Evolutionary conservation across 2,888 invertebrate genomes (phyloP), one percentile per base, ranked within the genome.

Genomic region (Acrobasis suavella): DNA sequence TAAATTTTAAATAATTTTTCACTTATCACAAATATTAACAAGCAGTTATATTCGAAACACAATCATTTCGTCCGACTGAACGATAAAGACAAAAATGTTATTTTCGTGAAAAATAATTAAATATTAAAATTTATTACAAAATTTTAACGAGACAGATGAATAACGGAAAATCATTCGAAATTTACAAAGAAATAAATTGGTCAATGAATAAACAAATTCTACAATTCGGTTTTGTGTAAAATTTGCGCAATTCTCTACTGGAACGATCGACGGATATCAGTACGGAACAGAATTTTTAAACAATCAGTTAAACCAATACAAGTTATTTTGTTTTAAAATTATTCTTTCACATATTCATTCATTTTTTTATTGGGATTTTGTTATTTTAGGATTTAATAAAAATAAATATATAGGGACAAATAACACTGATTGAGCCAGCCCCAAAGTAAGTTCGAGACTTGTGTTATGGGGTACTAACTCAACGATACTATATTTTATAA

Each of bases 241-340:
- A 72, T 63, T 69, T 71, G 70, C 65, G 69, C 66, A 71, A 64
- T 70, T 71, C 59, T 69, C 65, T 67, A 72, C 69, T 74, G 69
- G 71, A 70, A 70, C 42, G 42, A 56, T 42, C 16, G 56, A 12
- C 14, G 54, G n/a, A 56, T 56, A 42, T 56, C 56, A 22, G 1
- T 15, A 56, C 16, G 14, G 38, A 50, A 37, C 37, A 49, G 32
- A 37, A 58, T 39, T 55, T 39, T 55, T 39, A 39, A 39, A 17
- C 55, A 39, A 55, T 39, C 39, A 55, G 54, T 54, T 6, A 38
- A 38, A 54, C 32, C 14, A 54, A 54, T n/a, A 54, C 32, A n/a
- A 37, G n/a, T 46, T 42, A 42, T 46, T 14, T n/a, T 46, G 5
- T n/a, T 46, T 14, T n/a, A 46, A 46, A 46, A 14, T 14, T 46